These are phyloP conservation scores for Pristionchus mayeri DNA, from an alignment of 2,888 invertebrate genomes.

Conservation along the genomic window DNA sequence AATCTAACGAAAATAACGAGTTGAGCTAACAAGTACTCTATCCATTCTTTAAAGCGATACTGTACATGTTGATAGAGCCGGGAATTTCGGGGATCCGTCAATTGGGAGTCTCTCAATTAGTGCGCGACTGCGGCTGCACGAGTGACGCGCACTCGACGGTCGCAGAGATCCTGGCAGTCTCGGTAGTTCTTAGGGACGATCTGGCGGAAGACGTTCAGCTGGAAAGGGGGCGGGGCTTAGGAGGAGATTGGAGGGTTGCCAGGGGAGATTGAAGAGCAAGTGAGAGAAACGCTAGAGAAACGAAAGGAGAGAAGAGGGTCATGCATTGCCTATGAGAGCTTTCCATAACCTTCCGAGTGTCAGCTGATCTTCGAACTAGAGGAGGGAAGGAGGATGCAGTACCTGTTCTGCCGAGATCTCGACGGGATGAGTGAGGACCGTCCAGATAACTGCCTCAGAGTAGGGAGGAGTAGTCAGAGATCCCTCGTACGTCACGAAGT, in stretches of 20 bases:
- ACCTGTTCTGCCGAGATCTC: slow-evolving; percentile 73
- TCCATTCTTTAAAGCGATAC: slow-evolving; percentile 19
- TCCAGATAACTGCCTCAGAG: slow-evolving; percentile 77
- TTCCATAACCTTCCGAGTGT: neutral
- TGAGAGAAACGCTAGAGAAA: neutral
- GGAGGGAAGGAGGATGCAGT: neutral
- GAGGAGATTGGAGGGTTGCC: neutral
- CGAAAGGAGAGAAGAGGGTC: neutral
- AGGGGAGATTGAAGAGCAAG: neutral
- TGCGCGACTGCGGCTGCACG: slow-evolving; percentile 40
- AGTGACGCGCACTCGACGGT: slow-evolving; percentile 64
- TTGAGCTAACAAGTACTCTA: slow-evolving; percentile 5
- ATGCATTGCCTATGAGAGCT: too few relatives aligned
- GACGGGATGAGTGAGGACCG: slow-evolving; percentile 76
- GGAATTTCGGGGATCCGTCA: neutral
- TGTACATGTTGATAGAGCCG: neutral
- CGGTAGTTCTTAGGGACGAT: slow-evolving; percentile 67
- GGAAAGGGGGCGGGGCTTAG: slow-evolving; percentile 38
- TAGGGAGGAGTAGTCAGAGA: slow-evolving; percentile 77
- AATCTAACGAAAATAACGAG: neutral
- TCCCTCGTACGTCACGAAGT: slow-evolving; percentile 77
- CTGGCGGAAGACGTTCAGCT: slow-evolving; percentile 66
- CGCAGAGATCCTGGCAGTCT: slow-evolving; percentile 66
- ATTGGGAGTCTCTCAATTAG: neutral
- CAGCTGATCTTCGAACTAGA: neutral